Base-by-base conservation (phyloP, 2,113 vertebrate genomes). In the Chauna torquata region DNA sequence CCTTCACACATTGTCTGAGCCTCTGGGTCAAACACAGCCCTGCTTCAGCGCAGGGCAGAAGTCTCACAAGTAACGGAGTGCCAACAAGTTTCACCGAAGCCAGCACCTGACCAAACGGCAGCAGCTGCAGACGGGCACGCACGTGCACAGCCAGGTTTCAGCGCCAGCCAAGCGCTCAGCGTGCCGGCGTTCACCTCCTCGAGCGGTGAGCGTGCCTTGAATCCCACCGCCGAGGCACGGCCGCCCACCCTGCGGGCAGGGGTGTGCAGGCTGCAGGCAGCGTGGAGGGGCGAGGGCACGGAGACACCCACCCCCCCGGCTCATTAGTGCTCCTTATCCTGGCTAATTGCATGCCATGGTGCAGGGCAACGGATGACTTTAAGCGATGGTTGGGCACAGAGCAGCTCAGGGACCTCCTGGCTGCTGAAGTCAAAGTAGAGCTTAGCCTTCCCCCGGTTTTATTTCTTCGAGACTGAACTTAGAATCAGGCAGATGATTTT, bases 401-500 rank as follows among this genome's bases (percentile, higher is more conserved):
- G 40, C 42, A 71, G 16, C 66, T 61, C 77, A 50, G 42, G 30
- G 25, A 78, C 4, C 22, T 62, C 42, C 47, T 76, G 59, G 9
- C 44, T 75, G 18, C 38, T 65, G 8, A 59, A 47, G 55, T 12
- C 27, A 32, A 17, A 42, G 36, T 32, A 74, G 49, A 83, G 5
- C 54, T 89, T 70, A 87, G 54, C 45, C 74, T 58, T 68, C 4
- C 36, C 25, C n/a, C 13, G 3, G 24, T 42, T 80, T 70, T 62
- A 61, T 36, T 96, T 85, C 66, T 50, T 17, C 45, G 45, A 44
- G 45, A 42, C 15, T 70, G 92, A 91, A 50, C 23, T 65, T 54
- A 59, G 34, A 86, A 89, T 82, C 78, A 80, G 54, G 55, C 50
- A 88, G 66, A 92, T 49, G 30, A 28, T 36, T 88, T 94, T 81